These are phyloP conservation scores for Dasyornis broadbenti DNA, from an alignment of 2,113 vertebrate genomes.

Conservation along the genomic window DNA sequence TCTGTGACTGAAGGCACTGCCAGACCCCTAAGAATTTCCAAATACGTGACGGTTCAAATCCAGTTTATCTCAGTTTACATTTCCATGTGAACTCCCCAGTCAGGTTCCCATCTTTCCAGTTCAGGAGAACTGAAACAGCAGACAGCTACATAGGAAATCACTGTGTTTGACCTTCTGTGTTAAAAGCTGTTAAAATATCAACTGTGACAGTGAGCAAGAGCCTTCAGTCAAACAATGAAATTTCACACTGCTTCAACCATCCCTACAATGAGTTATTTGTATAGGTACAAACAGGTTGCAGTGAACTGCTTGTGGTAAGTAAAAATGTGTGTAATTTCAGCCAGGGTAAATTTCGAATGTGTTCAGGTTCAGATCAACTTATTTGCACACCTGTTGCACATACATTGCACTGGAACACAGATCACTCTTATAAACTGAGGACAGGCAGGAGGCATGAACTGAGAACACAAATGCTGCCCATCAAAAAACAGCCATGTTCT, in stretches of 20 bases:
- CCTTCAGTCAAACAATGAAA: background rate
- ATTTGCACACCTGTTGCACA: background rate
- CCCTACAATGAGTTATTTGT: background rate
- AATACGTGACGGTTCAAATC: background rate
- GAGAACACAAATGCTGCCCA: background rate
- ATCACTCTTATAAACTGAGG: background rate
- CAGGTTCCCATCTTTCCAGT: background rate
- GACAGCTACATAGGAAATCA: background rate
- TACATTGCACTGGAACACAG: background rate
- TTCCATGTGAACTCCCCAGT: background rate
- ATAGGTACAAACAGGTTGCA: background rate
- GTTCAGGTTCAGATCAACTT: background rate
- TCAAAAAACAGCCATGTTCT: background rate
- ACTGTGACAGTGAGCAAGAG: background rate
- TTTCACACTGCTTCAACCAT: background rate
- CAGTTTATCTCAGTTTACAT: background rate
- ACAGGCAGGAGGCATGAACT: background rate
- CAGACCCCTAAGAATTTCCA: background rate
- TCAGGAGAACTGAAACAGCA: background rate
- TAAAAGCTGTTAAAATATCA: background rate
- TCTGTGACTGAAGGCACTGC: background rate
- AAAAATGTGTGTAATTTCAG: background rate
- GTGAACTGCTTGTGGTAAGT: background rate
- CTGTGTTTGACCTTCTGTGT: background rate
- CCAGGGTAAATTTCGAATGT: background rate